phyloP scores from a whole-genome alignment of 2,113 vertebrate genomes.

The Salminus brasiliensis region DNA sequence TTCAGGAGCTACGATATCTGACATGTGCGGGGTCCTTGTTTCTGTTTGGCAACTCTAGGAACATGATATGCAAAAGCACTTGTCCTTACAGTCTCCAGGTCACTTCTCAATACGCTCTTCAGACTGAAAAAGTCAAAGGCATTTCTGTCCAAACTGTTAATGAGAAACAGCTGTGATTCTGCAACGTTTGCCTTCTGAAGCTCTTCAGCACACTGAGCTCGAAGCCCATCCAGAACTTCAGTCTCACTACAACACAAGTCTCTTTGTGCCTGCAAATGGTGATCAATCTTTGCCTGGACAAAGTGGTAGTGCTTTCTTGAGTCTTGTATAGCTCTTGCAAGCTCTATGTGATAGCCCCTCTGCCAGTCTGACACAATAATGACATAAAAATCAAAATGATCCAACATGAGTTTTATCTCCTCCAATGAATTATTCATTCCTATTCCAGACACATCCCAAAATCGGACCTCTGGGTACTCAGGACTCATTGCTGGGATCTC shows the following conservation, averaged over 20 bases:
- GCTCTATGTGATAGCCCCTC: constrained; percentile 25
- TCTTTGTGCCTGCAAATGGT: constrained; percentile 29
- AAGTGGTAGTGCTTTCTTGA: constrained; percentile 38
- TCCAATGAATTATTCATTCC: constrained; percentile 26
- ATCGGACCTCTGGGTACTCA: constrained; percentile 39
- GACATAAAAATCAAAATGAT: constrained; percentile 41
- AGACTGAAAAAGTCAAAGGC: constrained; percentile 44
- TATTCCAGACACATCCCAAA: constrained; percentile 47
- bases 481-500: constrained; percentile 25
- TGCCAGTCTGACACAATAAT: constrained; percentile 44
- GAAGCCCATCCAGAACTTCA: constrained; percentile 45
- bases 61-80: constrained; percentile 50
- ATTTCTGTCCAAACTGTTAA: constrained; percentile 43
- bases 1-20: constrained; percentile 8
- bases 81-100: constrained; percentile 39
- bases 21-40: constrained; percentile 6
- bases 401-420: not conserved
- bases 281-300: constrained; percentile 47
- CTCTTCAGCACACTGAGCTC: constrained; percentile 33
- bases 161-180: constrained; percentile 39
- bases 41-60: not conserved
- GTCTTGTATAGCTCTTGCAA: constrained; percentile 22
- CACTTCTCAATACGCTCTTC: constrained; percentile 37
- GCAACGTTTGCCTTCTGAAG: constrained; percentile 16
- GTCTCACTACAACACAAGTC: constrained; percentile 29